Conservation (phyloP, 2,888 invertebrate species). For the Muscina levida region DNA sequence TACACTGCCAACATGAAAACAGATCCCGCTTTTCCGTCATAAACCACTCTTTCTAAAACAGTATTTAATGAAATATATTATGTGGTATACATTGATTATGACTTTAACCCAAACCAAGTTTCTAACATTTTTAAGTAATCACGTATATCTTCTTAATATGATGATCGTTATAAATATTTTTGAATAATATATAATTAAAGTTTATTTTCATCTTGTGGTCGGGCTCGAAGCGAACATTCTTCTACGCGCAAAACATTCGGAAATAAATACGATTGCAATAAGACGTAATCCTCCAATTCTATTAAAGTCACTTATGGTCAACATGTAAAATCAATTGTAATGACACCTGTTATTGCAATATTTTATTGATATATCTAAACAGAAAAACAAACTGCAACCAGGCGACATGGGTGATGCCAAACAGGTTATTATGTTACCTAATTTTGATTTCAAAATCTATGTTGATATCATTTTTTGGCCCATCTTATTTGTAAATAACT, state of each 20-base stretch:
- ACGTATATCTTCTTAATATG: slow-evolving; percentile 23
- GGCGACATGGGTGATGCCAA: slow-evolving; percentile 87
- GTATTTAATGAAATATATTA: too few relatives aligned
- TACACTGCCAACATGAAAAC: background rate
- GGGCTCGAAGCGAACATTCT: too few relatives aligned
- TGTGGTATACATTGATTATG: background rate
- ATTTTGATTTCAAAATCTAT: slow-evolving; percentile 63
- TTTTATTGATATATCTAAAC: slow-evolving; percentile 79
- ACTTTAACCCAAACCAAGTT: background rate
- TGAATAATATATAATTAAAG: too few relatives aligned
- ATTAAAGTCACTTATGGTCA: too few relatives aligned
- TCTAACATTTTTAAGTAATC: slow-evolving; percentile 10
- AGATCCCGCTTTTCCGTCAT: background rate
- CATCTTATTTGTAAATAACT: too few relatives aligned
- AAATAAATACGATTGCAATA: too few relatives aligned
- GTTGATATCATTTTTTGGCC: too few relatives aligned
- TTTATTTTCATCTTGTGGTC: too few relatives aligned
- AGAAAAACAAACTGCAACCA: slow-evolving; percentile 87
- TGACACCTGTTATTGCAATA: background rate
- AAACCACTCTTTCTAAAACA: slow-evolving; percentile 18
- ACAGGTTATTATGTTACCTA: slow-evolving; percentile 83
- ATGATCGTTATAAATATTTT: too few relatives aligned
- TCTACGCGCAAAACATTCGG: too few relatives aligned
- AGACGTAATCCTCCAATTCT: too few relatives aligned
- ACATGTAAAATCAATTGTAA: too few relatives aligned